These are phyloP conservation scores for Eospalax fontanierii DNA, from an alignment of 2,797 vertebrate species.

Conservation along the genomic window DNA sequence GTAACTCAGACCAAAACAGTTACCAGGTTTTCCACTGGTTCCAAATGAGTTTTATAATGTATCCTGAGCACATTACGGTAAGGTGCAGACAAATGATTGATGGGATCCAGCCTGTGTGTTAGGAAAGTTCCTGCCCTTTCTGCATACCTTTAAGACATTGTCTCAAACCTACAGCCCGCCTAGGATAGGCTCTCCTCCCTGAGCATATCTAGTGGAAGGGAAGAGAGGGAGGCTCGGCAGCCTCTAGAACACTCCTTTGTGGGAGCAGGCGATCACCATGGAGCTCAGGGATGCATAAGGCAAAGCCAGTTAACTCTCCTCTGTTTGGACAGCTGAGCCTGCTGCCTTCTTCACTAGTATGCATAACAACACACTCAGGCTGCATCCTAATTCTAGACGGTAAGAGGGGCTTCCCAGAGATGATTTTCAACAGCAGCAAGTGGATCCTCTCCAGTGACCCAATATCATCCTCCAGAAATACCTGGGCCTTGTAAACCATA, in stretches of 20 bases:
- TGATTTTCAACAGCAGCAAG: slow-evolving; percentile 42
- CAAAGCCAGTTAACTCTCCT: slow-evolving; percentile 52
- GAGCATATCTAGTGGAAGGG: slow-evolving; percentile 48
- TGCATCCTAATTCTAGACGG: slow-evolving; percentile 71
- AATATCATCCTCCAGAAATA: slow-evolving; percentile 57
- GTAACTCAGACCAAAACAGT: slow-evolving; percentile 8
- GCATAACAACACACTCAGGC: background rate
- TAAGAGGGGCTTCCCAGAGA: slow-evolving; percentile 21
- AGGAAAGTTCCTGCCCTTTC: slow-evolving; percentile 50
- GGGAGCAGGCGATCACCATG: slow-evolving; percentile 66
- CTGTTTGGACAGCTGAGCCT: slow-evolving; percentile 71
- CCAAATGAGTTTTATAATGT: background rate
- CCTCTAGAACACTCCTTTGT: slow-evolving; percentile 56
- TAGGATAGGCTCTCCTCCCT: background rate
- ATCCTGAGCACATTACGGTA: background rate
- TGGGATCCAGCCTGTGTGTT: background rate
- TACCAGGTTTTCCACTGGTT: background rate
- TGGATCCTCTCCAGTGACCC: slow-evolving; percentile 22
- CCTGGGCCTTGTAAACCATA: background rate
- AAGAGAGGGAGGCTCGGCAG: background rate
- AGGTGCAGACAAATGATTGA: background rate
- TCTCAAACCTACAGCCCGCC: background rate
- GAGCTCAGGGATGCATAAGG: slow-evolving; percentile 35
- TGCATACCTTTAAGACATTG: slow-evolving; percentile 1
- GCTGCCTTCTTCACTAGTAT: background rate